Evolutionary conservation across 1,140 invertebrate genomes (phyloP).

Genomic region (Mylabris phalerata): DNA sequence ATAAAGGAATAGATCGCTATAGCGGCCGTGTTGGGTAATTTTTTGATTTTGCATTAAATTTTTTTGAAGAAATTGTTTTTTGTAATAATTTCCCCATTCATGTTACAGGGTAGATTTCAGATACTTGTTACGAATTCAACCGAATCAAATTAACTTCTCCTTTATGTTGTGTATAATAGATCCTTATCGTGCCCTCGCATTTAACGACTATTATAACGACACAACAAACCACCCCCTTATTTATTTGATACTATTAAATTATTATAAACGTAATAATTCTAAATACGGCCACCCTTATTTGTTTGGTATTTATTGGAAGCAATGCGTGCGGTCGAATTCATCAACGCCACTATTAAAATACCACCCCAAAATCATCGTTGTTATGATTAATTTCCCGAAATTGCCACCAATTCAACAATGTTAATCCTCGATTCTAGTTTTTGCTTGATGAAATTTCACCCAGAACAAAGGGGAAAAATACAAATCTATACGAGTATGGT

Average conservation of each 20-base stretch:
- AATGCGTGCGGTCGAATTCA: constrained; percentile 1
- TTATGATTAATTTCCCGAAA: too few relatives aligned
- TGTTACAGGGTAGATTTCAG: constrained; percentile 1
- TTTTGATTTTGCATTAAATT: too few relatives aligned
- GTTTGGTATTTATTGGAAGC: neutral
- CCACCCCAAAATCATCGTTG: too few relatives aligned
- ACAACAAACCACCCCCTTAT: constrained; percentile 7
- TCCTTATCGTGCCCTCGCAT: neutral
- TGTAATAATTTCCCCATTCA: too few relatives aligned
- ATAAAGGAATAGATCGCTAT: too few relatives aligned
- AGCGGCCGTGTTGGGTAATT: too few relatives aligned
- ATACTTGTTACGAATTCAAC: constrained; percentile 23
- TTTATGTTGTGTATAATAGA: constrained; percentile 15
- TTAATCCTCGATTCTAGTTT: too few relatives aligned
- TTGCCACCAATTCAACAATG: too few relatives aligned
- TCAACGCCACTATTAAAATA: neutral
- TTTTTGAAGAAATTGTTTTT: too few relatives aligned
- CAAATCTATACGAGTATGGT: too few relatives aligned
- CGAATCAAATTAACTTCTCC: constrained; percentile 27
- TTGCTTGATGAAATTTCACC: too few relatives aligned
- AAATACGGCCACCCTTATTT: neutral
- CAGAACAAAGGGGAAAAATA: too few relatives aligned
- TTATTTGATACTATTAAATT: constrained; percentile 18
- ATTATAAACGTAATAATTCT: constrained; percentile 2
- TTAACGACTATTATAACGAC: neutral